These are phyloP conservation scores for Conops quadrifasciatus DNA, from an alignment of 2,888 invertebrate genomes.

Conservation along the genomic window DNA sequence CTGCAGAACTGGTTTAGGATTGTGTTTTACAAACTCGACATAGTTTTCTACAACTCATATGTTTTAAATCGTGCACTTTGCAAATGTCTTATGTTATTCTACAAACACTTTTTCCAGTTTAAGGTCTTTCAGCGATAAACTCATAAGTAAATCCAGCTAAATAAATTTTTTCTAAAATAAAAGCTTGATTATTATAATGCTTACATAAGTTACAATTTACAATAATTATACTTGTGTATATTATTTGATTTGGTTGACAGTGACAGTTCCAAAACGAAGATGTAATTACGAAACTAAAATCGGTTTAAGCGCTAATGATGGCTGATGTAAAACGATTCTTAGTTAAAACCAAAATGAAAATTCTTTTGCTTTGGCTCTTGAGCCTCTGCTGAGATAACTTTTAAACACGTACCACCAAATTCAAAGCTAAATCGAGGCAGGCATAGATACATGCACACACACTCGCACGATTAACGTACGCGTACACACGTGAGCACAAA, in stretches of 20 bases:
- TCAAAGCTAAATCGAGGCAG: conserved; percentile 10
- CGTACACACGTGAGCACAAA: conserved; percentile 12
- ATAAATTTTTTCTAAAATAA: too few species aligned
- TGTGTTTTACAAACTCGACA: too few species aligned
- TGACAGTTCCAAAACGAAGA: not conserved
- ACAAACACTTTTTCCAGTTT: too few species aligned
- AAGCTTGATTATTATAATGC: not conserved
- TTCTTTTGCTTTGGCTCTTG: too few species aligned
- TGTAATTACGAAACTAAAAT: not conserved
- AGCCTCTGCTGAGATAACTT: not conserved
- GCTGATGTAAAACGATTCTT: too few species aligned
- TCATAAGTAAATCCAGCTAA: too few species aligned
- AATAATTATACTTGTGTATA: not conserved
- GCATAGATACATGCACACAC: conserved; percentile 8
- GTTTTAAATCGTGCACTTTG: too few species aligned
- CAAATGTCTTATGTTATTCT: too few species aligned
- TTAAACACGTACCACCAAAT: conserved; percentile 8
- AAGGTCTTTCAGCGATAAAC: too few species aligned
- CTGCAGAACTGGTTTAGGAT: too few species aligned
- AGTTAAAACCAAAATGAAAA: too few species aligned
- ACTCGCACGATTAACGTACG: not conserved
- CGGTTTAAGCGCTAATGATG: not conserved
- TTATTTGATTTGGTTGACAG: conserved; percentile 8
- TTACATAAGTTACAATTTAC: conserved; percentile 7
- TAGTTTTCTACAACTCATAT: too few species aligned